Conservation (phyloP, 2,797 vertebrate genomes). For the Pangasius sanitwongsei region DNA sequence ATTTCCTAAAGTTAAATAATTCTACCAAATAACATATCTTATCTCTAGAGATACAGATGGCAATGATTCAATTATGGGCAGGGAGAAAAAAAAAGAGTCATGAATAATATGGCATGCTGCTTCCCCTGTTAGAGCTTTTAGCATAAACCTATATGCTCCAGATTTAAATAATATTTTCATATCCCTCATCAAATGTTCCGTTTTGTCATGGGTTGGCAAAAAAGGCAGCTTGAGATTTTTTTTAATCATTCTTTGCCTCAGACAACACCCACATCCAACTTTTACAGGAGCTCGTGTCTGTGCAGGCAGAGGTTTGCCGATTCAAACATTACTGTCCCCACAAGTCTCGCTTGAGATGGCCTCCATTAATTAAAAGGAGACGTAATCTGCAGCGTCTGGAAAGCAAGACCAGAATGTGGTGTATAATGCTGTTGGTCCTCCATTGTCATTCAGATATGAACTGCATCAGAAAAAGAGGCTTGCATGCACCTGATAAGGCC, state of each 20-base stretch:
- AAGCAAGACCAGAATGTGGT: constrained; percentile 86
- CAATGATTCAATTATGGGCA: constrained; percentile 74
- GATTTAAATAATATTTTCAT: constrained; percentile 41
- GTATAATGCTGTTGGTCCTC: constrained; percentile 92
- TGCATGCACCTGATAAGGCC: constrained; percentile 96
- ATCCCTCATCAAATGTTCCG: constrained; percentile 49
- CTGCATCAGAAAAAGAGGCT: constrained; percentile 83
- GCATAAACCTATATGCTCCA: constrained; percentile 50
- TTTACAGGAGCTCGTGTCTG: constrained; percentile 52
- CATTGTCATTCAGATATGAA: constrained; percentile 95
- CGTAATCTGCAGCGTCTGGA: constrained; percentile 97
- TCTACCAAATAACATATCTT: constrained; percentile 71
- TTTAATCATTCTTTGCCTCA: constrained; percentile 48
- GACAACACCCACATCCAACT: constrained; percentile 24
- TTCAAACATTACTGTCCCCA: constrained; percentile 75
- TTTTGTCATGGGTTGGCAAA: constrained; percentile 43
- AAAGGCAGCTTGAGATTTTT: constrained; percentile 11
- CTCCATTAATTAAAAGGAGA: constrained; percentile 93
- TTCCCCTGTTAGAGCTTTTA: constrained; percentile 50
- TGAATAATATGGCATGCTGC: constrained; percentile 54
- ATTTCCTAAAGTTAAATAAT: constrained; percentile 77
- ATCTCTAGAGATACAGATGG: constrained; percentile 74
- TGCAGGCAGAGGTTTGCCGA: constrained; percentile 65
- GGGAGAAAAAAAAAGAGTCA: constrained; percentile 31
- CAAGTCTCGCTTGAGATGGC: constrained; percentile 51